Evolutionary conservation across 2,113 vertebrate genomes (phyloP), one percentile per base, ranked within the genome.

Genomic region (Oenanthe melanoleuca): DNA sequence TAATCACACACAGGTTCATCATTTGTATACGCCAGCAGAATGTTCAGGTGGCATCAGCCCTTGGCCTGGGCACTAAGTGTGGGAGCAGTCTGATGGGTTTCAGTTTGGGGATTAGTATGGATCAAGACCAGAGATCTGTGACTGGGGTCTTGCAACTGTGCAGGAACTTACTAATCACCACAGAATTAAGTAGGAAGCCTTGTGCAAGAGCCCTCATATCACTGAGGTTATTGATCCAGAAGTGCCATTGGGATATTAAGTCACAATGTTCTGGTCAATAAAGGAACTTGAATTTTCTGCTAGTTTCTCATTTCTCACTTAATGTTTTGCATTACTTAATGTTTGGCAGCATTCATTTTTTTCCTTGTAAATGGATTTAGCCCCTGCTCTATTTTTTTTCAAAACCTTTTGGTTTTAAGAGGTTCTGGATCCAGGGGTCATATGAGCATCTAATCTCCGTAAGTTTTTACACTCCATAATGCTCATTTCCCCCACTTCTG

Each of bases 391-490:
- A 61, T 88, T 75, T 90, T 89, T 93, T 37, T 38, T 60, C 63
- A 77, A 73, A 96, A 72, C 24, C 56, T 89, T 93, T 80, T 95
- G 49, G 44, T 78, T 93, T 87, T 89, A 82, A 94, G 33, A 31
- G 65, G 25, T 89, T 66, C 95, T 94, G 92, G 71, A 95, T 96
- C 16, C 19, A 81, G 25, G 19, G 59, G 49, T 96, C 89, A 80
- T 84, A 65, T 77, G 80, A 89, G 65, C 57, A 81, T 72, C 80
- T 97, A 92, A 96, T 95, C 86, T 85, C 57, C 1, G 0, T 92
- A 92, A 92, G 47, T 82, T 92, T 92, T 96, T 94, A 95, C 94
- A 72, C 65, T 59, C 18, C 44, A 47, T 92, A 70, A 61, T 96
- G 55, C 44, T 96, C 37, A 34, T 86, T 83, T 85, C n/a, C n/a